Percentiles rank a stretch among this genome's conserved stretches.
phyloP scores from a whole-genome alignment of 1,140 invertebrate genomes.

The Acromyrmex charruanus region DNA sequence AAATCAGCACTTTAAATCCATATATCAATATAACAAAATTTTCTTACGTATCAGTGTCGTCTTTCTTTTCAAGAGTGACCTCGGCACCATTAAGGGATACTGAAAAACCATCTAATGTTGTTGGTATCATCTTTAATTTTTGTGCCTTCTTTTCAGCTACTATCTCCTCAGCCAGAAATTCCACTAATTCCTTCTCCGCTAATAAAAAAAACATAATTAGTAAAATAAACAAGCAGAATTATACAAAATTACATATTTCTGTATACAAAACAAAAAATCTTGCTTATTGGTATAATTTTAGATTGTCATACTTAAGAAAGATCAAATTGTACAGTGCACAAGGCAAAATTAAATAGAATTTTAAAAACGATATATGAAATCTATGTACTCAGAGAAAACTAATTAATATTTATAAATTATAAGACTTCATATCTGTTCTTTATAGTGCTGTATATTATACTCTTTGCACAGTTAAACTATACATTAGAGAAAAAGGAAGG shows the following conservation, averaged over 20 bases:
- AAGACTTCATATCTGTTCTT: constrained; percentile 34
- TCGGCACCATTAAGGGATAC: constrained; percentile 92
- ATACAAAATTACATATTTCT: constrained; percentile 47
- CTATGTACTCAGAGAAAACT: not conserved
- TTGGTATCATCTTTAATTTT: constrained; percentile 91
- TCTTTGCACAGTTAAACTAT: not conserved
- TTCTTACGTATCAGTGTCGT: constrained; percentile 91
- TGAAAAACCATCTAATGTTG: constrained; percentile 92
- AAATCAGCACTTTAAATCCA: not conserved
- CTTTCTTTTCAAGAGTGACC: constrained; percentile 91
- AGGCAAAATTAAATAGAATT: not conserved
- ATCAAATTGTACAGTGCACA: constrained; percentile 31
- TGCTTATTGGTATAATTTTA: not conserved
- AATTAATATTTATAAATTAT: constrained; percentile 64
- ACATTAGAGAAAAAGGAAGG: not conserved
- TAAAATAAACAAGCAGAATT: constrained; percentile 37
- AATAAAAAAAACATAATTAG: constrained; percentile 64
- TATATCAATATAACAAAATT: not conserved
- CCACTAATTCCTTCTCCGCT: constrained; percentile 95
- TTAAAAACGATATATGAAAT: not conserved
- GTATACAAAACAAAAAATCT: constrained; percentile 8
- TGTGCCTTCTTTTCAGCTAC: constrained; percentile 94
- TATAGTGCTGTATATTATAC: not conserved
- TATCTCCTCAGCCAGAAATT: constrained; percentile 96
- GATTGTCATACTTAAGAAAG: not conserved